A percentile compares a stretch with the other conserved stretches of the same genome.
These are phyloP conservation scores for Hemithea aestivaria DNA, from an alignment of 2,888 invertebrate genomes.

Conservation along the genomic window DNA sequence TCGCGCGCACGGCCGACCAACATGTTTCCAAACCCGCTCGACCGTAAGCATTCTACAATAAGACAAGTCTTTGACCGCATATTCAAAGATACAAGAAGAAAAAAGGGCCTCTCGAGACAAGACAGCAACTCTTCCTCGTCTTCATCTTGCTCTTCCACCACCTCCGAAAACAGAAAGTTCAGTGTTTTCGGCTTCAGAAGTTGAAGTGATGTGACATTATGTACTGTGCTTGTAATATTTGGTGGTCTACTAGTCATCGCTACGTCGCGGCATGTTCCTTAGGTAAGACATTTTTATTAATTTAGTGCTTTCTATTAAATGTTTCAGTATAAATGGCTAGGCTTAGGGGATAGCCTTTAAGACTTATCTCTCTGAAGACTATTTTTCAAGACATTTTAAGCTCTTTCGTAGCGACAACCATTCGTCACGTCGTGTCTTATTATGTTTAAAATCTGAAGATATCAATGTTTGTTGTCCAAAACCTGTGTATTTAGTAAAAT, in stretches of 20 bases:
- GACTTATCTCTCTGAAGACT: conserved; percentile 2
- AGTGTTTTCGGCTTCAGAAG: conserved; percentile 31
- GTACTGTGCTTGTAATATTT: conserved; percentile 26
- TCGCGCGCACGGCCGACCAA: conserved; percentile 39
- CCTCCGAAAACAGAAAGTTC: conserved; percentile 31
- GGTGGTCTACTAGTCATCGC: conserved; percentile 38
- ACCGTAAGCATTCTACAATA: conserved; percentile 84
- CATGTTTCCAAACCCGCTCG: conserved; percentile 85
- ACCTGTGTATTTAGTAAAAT: too few relatives aligned
- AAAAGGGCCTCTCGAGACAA: conserved; percentile 49
- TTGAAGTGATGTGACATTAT: conserved; percentile 31
- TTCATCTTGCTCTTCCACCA: conserved; percentile 31
- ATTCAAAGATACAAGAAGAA: conserved; percentile 55
- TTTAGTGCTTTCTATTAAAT: neutral
- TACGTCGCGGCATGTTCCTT: conserved; percentile 23
- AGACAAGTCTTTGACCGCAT: conserved; percentile 82
- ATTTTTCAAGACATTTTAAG: conserved; percentile 4
- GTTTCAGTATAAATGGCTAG: too few relatives aligned
- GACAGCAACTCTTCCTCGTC: conserved; percentile 46
- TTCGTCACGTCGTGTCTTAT: too few relatives aligned
- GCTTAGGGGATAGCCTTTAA: conserved; percentile 1
- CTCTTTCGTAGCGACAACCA: too few relatives aligned
- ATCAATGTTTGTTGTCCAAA: too few relatives aligned
- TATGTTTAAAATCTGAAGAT: too few relatives aligned
- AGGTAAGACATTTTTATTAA: conserved; percentile 9